These are phyloP conservation scores for Eretmodus cyanostictus DNA, from an alignment of 2,113 vertebrate species.

Conservation along the genomic window DNA sequence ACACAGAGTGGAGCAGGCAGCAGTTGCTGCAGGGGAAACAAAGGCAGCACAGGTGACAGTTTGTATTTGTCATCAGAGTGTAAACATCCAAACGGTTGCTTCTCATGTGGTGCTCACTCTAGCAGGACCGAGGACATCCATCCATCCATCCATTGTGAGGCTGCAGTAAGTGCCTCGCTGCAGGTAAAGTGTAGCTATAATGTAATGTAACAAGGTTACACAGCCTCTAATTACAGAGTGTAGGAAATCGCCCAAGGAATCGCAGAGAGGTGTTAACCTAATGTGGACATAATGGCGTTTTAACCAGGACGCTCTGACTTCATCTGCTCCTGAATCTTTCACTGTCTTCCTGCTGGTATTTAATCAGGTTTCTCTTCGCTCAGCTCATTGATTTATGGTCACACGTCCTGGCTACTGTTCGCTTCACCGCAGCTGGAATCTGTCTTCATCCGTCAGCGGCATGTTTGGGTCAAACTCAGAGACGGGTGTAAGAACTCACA, in stretches of 20 bases:
- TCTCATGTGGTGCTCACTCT: not conserved
- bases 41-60: not conserved
- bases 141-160: not conserved
- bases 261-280: constrained; percentile 5
- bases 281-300: constrained; percentile 31
- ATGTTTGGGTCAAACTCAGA: not conserved
- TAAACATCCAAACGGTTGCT: not conserved
- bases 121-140: not conserved
- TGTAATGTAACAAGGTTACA: not conserved
- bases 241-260: not conserved
- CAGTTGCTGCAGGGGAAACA: not conserved
- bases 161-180: not conserved
- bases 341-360: not conserved
- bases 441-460: not conserved
- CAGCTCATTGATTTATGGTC: not conserved
- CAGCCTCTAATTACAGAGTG: not conserved
- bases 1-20: not conserved
- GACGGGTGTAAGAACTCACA: not conserved
- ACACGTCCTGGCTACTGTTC: not conserved
- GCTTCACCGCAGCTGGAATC: not conserved
- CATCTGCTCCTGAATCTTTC: not conserved
- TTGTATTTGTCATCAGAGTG: not conserved
- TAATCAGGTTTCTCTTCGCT: not conserved
- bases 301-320: not conserved
- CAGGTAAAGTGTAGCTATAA: constrained; percentile 1